Evolutionary conservation across 1,140 invertebrate genomes (phyloP).

Genomic region (Drosophila triauraria): DNA sequence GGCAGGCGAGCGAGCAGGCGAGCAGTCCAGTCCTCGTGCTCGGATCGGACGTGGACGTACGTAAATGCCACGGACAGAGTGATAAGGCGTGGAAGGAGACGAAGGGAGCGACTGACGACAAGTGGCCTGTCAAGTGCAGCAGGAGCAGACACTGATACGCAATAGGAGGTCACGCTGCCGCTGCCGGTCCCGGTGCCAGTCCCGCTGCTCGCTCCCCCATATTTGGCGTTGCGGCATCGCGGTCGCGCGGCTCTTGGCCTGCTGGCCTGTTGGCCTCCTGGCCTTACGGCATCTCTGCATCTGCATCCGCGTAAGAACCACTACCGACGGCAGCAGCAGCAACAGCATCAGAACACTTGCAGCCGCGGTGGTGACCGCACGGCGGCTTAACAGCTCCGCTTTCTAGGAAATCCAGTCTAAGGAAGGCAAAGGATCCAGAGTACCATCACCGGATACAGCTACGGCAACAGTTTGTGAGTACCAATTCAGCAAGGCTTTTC

Average conservation of each 20-base stretch:
- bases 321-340: neutral
- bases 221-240: neutral
- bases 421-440: neutral
- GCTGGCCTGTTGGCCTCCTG: conserved; percentile 5
- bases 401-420: neutral
- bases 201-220: neutral
- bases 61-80: conserved; percentile 22
- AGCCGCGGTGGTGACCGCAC: conserved; percentile 21
- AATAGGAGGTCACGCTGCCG: conserved; percentile 23
- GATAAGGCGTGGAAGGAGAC: neutral
- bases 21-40: conserved; percentile 21
- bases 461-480: conserved; percentile 36
- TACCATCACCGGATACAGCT: conserved; percentile 2
- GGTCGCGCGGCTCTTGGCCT: neutral
- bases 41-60: conserved; percentile 15
- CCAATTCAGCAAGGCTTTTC: neutral
- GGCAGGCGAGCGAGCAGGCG: conserved; percentile 1
- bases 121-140: conserved; percentile 42
- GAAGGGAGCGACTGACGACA: conserved; percentile 23
- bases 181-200: neutral
- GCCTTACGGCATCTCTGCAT: neutral
- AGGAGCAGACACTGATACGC: conserved; percentile 33
- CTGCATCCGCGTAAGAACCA: conserved; percentile 5
- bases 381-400: conserved; percentile 36
- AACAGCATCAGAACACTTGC: conserved; percentile 10